phyloP scores from a whole-genome alignment of 2,113 vertebrate genomes.

The Myiopsitta monachus region DNA sequence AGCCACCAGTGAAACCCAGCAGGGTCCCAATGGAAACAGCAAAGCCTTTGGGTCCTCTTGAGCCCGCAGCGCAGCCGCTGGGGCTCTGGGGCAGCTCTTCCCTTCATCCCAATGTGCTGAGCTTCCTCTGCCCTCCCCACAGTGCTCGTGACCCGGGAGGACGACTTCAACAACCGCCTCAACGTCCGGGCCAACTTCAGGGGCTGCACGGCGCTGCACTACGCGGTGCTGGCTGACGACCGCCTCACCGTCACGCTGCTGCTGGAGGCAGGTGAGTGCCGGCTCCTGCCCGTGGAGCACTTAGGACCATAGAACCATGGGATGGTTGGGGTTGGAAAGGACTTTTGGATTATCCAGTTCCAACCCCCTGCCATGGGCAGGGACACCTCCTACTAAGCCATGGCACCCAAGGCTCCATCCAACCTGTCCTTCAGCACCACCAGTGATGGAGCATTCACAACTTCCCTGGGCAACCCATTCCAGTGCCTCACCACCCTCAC shows the following conservation, averaged over 20 bases:
- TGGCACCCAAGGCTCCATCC: no score
- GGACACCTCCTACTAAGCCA: no score
- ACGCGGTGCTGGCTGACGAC: constrained; percentile 89
- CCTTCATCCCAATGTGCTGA: not conserved
- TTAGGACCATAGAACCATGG: no score
- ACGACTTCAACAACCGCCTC: constrained; percentile 92
- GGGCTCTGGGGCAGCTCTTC: not conserved
- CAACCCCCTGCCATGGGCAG: no score
- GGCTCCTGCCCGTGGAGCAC: not conserved
- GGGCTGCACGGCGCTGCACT: constrained; percentile 91
- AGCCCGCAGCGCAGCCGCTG: no score
- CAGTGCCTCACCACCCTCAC: no score
- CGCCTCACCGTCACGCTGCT: constrained; percentile 76
- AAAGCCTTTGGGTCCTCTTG: not conserved
- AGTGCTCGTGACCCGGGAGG: constrained; percentile 93
- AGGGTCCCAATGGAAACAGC: no score
- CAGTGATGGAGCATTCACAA: no score
- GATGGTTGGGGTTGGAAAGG: no score
- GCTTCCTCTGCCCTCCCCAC: not conserved
- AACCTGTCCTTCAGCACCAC: no score
- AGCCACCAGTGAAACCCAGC: not conserved
- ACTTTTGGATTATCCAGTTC: no score
- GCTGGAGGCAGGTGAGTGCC: constrained; percentile 83
- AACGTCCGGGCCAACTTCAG: constrained; percentile 91
- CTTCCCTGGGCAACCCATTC: no score